Percentiles rank a stretch among this genome's conserved stretches.
Evolutionary conservation across 2,113 vertebrate species (phyloP).

Genomic region (Dryoscopus gambensis): DNA sequence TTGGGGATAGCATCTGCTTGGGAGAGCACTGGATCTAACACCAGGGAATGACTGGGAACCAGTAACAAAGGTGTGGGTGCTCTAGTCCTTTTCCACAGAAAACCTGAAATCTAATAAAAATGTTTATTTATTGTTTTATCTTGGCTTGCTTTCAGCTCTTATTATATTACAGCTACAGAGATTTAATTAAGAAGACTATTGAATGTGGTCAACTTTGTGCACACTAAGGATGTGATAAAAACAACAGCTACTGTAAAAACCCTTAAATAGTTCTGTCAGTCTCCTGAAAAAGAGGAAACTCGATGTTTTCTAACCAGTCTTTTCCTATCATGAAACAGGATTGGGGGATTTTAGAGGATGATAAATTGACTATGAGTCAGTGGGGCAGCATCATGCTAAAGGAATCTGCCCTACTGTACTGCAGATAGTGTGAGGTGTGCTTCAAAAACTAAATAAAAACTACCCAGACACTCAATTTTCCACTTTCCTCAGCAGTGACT

Average conservation of each 20-base stretch:
- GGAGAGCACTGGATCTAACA: neutral
- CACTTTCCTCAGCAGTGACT: slow-evolving; percentile 34
- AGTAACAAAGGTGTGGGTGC: neutral
- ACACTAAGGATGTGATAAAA: neutral
- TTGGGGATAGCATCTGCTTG: neutral
- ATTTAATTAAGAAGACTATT: neutral
- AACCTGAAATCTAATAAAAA: neutral
- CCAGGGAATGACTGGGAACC: neutral
- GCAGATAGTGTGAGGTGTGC: neutral
- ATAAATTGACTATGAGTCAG: slow-evolving; percentile 53
- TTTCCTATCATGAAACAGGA: slow-evolving; percentile 42
- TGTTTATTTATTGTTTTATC: neutral
- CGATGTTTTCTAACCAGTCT: neutral
- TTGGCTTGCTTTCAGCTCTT: neutral
- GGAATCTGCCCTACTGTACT: neutral
- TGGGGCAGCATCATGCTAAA: neutral
- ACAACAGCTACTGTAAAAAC: neutral
- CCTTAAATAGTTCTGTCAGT: slow-evolving; percentile 44
- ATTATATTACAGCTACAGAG: neutral
- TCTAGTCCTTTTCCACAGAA: neutral
- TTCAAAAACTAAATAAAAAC: neutral
- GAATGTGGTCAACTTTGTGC: neutral
- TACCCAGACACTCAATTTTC: slow-evolving; percentile 9
- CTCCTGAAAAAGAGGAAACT: slow-evolving; percentile 46
- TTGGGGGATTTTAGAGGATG: slow-evolving; percentile 52